These are phyloP conservation scores for Drosophila ficusphila DNA, from an alignment of 1,140 invertebrate genomes.

Conservation along the genomic window DNA sequence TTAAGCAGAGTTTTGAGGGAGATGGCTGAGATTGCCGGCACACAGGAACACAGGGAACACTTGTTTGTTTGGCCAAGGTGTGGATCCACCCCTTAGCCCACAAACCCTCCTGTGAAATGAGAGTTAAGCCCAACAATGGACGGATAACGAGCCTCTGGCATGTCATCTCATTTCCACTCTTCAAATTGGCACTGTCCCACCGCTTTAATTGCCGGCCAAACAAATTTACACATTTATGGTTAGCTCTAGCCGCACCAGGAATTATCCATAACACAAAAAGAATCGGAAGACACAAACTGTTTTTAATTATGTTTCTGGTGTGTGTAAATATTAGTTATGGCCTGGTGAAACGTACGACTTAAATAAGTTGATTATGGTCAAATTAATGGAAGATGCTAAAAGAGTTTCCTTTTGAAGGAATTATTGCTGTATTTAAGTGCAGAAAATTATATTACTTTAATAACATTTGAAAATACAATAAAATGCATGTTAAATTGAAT, in stretches of 20 bases:
- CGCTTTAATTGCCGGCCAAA: conserved; percentile 59
- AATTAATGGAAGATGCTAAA: neutral
- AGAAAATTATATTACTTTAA: too few relatives aligned
- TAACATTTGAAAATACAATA: too few relatives aligned
- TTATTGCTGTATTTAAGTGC: too few relatives aligned
- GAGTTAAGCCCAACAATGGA: conserved; percentile 46
- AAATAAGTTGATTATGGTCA: neutral
- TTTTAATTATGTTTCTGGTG: conserved; percentile 50
- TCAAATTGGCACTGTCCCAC: conserved; percentile 43
- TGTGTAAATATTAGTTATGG: conserved; percentile 27
- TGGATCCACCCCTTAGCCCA: neutral
- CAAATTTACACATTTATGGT: conserved; percentile 43
- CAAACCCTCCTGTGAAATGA: neutral
- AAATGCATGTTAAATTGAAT: too few relatives aligned
- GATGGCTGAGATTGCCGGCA: conserved; percentile 54
- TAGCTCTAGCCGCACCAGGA: conserved; percentile 2
- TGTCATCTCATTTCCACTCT: conserved; percentile 43
- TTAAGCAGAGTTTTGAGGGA: conserved; percentile 65
- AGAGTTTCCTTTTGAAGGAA: neutral
- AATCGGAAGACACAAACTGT: conserved; percentile 10
- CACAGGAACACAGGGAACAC: conserved; percentile 6
- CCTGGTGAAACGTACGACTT: neutral
- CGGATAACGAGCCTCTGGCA: conserved; percentile 67
- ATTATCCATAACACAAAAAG: conserved; percentile 33
- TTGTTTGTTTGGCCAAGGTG: conserved; percentile 33